Percentiles rank a stretch among this genome's conserved stretches.
Evolutionary conservation across 2,888 invertebrate species (phyloP).

Genomic region (Steinernema scapterisci): DNA sequence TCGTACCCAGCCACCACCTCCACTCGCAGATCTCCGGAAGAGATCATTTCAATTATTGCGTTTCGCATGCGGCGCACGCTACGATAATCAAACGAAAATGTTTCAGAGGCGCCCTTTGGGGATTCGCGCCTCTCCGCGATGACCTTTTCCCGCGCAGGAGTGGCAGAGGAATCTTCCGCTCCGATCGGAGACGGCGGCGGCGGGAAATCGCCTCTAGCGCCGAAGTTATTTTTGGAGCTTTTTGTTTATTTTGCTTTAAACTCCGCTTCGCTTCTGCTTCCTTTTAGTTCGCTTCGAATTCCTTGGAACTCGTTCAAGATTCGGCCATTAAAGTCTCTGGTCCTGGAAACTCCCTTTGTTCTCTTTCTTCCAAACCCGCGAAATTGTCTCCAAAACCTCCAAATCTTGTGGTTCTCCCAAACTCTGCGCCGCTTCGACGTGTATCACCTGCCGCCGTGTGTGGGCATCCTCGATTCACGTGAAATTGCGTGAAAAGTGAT

Average conservation of each 20-base stretch:
- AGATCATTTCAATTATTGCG: conserved; percentile 15
- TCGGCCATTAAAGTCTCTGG: too few species aligned
- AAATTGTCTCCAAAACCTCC: too few species aligned
- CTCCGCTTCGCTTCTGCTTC: neutral
- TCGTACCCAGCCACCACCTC: too few species aligned
- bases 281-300: too few species aligned
- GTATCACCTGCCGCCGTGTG: too few species aligned
- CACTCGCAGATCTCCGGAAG: neutral
- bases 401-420: too few species aligned
- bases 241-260: neutral
- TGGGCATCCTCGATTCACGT: too few species aligned
- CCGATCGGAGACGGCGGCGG: neutral
- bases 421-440: too few species aligned
- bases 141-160: conserved; percentile 12
- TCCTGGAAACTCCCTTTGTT: too few species aligned
- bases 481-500: too few species aligned
- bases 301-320: too few species aligned
- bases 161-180: neutral
- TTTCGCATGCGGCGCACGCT: conserved; percentile 5
- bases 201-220: neutral
- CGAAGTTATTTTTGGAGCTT: conserved; percentile 3
- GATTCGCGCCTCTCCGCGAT: conserved; percentile 8
- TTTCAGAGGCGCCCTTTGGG: neutral
- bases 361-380: too few species aligned
- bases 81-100: conserved; percentile 11